Evolutionary conservation across 1,140 invertebrate species (phyloP), one percentile per base, ranked within the genome.

Genomic region (Geopemphigus sp.): DNA sequence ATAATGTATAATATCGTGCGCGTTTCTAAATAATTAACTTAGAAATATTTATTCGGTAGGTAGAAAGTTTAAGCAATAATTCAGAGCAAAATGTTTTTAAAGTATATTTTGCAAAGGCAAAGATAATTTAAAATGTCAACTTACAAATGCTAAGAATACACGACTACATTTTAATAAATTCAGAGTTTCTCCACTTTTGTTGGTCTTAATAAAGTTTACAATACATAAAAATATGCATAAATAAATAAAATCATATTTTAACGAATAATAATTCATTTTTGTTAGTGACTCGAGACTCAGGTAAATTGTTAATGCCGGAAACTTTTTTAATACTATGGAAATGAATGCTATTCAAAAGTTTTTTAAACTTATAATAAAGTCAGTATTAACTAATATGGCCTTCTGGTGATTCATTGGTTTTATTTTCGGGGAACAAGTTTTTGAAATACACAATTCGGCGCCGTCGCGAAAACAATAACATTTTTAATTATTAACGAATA

Each of bases 301-400:
- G 72, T 76, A 76, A 59, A 76, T 76, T 76, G 72, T 76, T 76
- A 76, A 76, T 76, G 72, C 54, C 29, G 72, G 32, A 56, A 76
- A 76, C 54, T 76, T 76, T 76, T 76, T 76, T 76, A 76, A 76
- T 76, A 76, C 56, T 76, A 76, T 76, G 72, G 56, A 76, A 76
- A 76, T 76, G 72, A 59, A 59, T 45, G 72, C 53, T 76, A 57
- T 59, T 59, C 53, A 59, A 56, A 76, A 76, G 72, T 76, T 76
- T 59, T 73, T 76, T 59, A 39, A 57, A 76, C 53, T 76, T 76
- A 76, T 57, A 76, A 76, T 76, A 76, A 76, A 76, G 72, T 76
- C 56, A 39, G 54, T 76, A 59, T 39, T 59, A 76, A 59, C 72
- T 59, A 59, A 76, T 76, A 76, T 76, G 56, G 32, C 72, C 29